Evolutionary conservation across 2,113 vertebrate species (phyloP).

Genomic region (Neogale vison): DNA sequence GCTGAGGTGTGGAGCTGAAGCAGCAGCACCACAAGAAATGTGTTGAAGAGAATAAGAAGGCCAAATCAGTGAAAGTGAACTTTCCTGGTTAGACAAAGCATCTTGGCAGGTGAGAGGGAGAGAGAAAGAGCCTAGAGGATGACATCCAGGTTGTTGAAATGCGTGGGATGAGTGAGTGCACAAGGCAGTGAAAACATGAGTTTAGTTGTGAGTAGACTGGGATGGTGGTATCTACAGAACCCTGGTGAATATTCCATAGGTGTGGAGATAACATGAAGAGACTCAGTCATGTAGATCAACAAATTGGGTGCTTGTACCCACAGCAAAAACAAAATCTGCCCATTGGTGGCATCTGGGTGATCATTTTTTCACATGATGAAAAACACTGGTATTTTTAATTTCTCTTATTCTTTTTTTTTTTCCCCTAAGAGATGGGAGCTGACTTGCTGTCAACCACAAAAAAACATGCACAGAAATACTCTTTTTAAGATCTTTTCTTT

Average conservation of each 20-base stretch:
- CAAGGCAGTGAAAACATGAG: not conserved
- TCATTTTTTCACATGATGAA: not conserved
- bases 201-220: not conserved
- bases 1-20: not conserved
- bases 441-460: not conserved
- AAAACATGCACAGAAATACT: not conserved
- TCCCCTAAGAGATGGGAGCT: not conserved
- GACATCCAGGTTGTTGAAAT: not conserved
- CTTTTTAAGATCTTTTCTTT: not conserved
- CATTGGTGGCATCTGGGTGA: not conserved
- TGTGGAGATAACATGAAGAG: accelerated
- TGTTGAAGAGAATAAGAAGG: not conserved
- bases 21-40: not conserved
- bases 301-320: not conserved
- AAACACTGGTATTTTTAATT: not conserved
- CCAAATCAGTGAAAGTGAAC: not conserved
- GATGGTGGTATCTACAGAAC: not conserved
- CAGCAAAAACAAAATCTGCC: not conserved
- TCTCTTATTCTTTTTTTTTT: not conserved
- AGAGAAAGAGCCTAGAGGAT: not conserved
- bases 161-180: not conserved
- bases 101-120: not conserved
- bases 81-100: not conserved
- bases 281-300: not conserved
- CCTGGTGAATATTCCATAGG: not conserved